Evolutionary conservation across 2,797 vertebrate genomes (phyloP).

Genomic region (Mus spretus): DNA sequence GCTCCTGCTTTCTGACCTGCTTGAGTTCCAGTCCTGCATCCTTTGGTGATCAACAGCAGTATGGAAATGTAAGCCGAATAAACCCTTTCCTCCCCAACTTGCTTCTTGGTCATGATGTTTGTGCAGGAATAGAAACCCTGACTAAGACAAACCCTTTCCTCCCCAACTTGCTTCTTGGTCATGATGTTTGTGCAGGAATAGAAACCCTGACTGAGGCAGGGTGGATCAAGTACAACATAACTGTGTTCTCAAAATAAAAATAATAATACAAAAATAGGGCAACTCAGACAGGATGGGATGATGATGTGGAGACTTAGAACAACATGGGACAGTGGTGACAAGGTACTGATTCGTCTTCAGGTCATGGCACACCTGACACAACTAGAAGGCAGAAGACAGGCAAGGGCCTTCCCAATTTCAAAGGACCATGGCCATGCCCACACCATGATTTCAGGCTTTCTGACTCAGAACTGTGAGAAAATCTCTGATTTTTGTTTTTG

Average conservation of each 20-base stretch:
- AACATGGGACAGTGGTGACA: background rate
- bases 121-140: no score
- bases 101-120: no score
- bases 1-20: no score
- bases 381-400: background rate
- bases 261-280: background rate
- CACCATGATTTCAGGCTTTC: background rate
- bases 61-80: no score
- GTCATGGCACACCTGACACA: background rate
- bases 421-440: background rate
- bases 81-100: no score
- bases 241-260: background rate
- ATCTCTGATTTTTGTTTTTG: background rate
- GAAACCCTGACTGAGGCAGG: background rate
- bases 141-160: no score
- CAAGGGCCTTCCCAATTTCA: background rate
- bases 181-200: background rate
- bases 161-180: background rate
- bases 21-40: no score
- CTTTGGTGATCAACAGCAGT: no score
- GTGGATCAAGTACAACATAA: background rate
- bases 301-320: background rate
- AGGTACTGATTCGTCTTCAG: background rate
- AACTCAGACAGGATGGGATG: background rate
- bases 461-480: conserved; percentile 22